Conservation (phyloP, 30 jellyfish, hydroid and myxozoan genomes). For the Turritopsis rubra region DNA sequence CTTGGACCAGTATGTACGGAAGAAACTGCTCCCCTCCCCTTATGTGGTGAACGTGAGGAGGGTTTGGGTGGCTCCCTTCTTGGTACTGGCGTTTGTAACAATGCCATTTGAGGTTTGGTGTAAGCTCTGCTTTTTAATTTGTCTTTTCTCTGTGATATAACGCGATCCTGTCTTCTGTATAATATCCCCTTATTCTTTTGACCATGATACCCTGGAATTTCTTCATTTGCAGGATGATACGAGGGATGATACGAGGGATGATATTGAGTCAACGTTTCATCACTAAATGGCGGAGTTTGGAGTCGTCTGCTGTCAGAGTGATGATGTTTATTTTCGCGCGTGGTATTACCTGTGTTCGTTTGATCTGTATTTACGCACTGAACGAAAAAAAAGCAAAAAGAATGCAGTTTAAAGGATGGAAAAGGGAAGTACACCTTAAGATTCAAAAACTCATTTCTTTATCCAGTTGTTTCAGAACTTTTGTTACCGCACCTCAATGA, state of each 20-base stretch:
- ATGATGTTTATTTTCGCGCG: background rate
- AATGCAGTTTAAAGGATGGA: background rate
- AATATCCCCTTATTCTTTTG: background rate
- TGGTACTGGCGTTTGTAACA: conserved; percentile 12
- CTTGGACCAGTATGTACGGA: background rate
- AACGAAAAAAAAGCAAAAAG: background rate
- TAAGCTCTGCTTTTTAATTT: background rate
- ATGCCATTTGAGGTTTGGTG: background rate
- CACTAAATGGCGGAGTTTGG: background rate
- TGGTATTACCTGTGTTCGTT: background rate
- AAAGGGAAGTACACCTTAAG: background rate
- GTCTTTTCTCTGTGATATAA: background rate
- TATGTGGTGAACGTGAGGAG: background rate
- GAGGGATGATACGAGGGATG: no score
- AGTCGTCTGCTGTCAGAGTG: background rate
- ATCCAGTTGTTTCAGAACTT: no score
- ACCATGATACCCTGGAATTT: background rate
- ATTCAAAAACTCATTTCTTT: no score
- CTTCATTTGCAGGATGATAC: background rate
- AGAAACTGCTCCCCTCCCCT: background rate
- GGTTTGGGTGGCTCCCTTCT: conserved; percentile 9
- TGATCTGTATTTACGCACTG: background rate
- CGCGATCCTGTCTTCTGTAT: background rate
- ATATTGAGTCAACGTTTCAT: background rate
- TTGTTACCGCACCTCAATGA: no score